Percentiles rank a stretch among this genome's conserved stretches.
These are phyloP conservation scores for Plebejus anna DNA, from an alignment of 2,888 invertebrate species.

Conservation along the genomic window DNA sequence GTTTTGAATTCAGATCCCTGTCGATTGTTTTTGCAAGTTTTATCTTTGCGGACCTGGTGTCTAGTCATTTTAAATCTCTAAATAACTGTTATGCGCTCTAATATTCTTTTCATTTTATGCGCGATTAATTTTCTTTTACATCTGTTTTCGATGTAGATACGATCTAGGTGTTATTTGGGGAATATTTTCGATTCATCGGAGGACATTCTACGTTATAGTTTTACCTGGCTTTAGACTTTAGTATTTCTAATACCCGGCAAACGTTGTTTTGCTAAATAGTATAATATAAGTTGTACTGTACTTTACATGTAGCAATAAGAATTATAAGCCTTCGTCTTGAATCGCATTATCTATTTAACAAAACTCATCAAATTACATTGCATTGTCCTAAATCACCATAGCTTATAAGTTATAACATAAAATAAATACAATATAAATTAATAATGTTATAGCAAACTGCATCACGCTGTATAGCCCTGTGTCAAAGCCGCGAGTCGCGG, in stretches of 20 bases:
- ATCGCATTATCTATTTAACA: too few relatives aligned
- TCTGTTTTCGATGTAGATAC: conserved; percentile 34
- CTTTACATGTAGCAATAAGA: too few relatives aligned
- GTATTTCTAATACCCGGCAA: neutral
- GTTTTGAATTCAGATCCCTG: neutral
- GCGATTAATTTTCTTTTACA: conserved; percentile 22
- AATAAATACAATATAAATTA: neutral
- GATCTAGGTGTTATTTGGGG: neutral
- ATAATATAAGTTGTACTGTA: too few relatives aligned
- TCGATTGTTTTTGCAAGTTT: conserved; percentile 4
- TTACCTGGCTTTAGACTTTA: neutral
- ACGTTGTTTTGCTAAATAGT: too few relatives aligned
- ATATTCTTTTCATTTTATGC: conserved; percentile 5
- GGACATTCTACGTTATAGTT: neutral
- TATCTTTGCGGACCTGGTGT: conserved; percentile 27
- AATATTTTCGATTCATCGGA: conserved; percentile 21
- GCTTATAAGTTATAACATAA: neutral
- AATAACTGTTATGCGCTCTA: conserved; percentile 16
- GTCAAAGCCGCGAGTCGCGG: neutral
- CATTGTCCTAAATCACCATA: too few relatives aligned
- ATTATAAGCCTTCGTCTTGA: too few relatives aligned
- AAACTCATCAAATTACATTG: too few relatives aligned
- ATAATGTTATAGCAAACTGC: neutral
- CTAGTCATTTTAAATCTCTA: conserved; percentile 23
- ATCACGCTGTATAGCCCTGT: neutral